phyloP scores from a whole-genome alignment of 2,888 invertebrate genomes.

The Crematogaster levior region DNA sequence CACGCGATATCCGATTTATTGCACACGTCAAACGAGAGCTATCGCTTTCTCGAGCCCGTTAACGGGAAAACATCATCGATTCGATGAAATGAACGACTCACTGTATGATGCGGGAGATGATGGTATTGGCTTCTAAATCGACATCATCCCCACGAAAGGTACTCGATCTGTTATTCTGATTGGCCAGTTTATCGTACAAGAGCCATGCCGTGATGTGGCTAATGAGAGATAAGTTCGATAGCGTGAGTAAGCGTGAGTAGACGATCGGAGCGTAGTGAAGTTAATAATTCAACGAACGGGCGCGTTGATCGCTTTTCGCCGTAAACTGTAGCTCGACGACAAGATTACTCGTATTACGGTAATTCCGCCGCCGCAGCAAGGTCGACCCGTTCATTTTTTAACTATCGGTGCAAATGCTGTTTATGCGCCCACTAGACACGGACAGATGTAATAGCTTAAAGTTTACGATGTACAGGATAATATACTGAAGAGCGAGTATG shows the following conservation, averaged over 20 bases:
- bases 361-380: neutral
- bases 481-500: neutral
- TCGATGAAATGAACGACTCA: conserved; percentile 28
- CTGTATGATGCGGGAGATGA: conserved; percentile 1
- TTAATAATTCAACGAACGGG: conserved; percentile 60
- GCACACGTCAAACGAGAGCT: conserved; percentile 27
- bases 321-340: conserved; percentile 40
- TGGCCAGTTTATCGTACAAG: conserved; percentile 59
- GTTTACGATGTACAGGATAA: conserved; percentile 7
- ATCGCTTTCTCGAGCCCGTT: conserved; percentile 31
- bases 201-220: conserved; percentile 45
- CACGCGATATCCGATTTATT: conserved; percentile 33
- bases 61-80: conserved; percentile 20
- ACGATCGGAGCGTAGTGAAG: conserved; percentile 38
- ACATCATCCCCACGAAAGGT: conserved; percentile 7
- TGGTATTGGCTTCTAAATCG: conserved; percentile 43
- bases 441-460: neutral
- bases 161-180: conserved; percentile 53
- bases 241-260: conserved; percentile 54
- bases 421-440: neutral
- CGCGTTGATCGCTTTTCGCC: conserved; percentile 43
- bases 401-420: neutral
- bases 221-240: conserved; percentile 69
- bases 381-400: neutral
- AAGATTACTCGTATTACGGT: conserved; percentile 26